phyloP scores from a whole-genome alignment of 2,113 vertebrate species.

The Cranoglanis bouderius region DNA sequence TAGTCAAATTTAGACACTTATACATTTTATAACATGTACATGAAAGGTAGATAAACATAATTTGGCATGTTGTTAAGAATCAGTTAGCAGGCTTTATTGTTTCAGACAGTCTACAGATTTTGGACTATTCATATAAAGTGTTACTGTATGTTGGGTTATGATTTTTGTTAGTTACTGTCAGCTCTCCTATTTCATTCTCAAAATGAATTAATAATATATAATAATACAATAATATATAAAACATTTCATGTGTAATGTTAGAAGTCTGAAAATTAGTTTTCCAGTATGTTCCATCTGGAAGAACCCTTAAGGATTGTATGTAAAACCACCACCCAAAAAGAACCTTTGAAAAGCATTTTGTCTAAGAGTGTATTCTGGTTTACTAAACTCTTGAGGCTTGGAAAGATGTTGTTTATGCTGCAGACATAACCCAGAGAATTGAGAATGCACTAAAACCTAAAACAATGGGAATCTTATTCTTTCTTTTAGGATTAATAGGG shows the following conservation, averaged over 20 bases:
- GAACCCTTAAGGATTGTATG: background rate
- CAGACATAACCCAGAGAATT: background rate
- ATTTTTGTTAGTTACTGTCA: background rate
- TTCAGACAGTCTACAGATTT: background rate
- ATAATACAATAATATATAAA: too few species aligned
- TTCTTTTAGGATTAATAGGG: background rate
- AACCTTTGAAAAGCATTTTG: background rate
- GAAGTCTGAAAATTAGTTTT: background rate
- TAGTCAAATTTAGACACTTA: background rate
- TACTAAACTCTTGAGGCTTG: background rate
- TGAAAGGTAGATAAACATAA: background rate
- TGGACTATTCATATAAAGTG: background rate
- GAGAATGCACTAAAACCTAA: background rate
- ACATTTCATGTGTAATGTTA: background rate
- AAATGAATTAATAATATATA: background rate
- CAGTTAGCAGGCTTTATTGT: background rate
- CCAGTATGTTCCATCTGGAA: too few species aligned
- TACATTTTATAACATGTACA: background rate
- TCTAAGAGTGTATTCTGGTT: background rate
- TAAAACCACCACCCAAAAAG: background rate
- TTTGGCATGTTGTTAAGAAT: background rate
- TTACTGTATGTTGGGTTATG: background rate
- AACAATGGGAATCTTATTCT: background rate
- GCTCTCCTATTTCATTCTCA: background rate
- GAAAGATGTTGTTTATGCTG: background rate